A percentile compares a stretch with the other conserved stretches of the same genome.
phyloP scores from a whole-genome alignment of 2,113 vertebrate species.

The Osmerus eperlanus region DNA sequence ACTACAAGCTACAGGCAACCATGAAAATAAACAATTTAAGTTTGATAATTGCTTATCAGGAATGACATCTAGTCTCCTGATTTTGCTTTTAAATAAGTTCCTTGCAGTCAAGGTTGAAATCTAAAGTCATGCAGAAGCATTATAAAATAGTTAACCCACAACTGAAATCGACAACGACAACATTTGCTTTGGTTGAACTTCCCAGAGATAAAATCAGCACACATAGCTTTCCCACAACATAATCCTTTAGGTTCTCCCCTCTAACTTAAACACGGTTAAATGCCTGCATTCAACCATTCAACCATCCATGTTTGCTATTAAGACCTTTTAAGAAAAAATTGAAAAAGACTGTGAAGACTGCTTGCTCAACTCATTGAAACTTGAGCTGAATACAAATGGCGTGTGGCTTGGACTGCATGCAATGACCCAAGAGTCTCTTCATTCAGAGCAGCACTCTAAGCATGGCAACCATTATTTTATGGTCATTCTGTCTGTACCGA shows the following conservation, averaged over 20 bases:
- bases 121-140: too few relatives aligned
- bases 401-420: neutral
- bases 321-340: neutral
- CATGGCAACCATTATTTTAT: neutral
- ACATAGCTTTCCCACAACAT: neutral
- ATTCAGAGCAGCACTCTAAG: neutral
- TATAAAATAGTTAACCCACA: neutral
- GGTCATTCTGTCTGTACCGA: neutral
- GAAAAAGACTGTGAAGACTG: neutral
- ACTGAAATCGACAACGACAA: slow-evolving; percentile 18
- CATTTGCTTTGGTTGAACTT: slow-evolving; percentile 31
- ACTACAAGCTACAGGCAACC: too few relatives aligned
- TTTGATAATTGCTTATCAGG: too few relatives aligned
- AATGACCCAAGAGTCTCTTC: neutral
- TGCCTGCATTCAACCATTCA: neutral
- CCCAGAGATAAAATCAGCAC: neutral
- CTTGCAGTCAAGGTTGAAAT: too few relatives aligned
- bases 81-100: too few relatives aligned
- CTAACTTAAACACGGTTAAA: neutral
- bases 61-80: too few relatives aligned
- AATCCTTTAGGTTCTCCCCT: neutral
- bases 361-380: neutral
- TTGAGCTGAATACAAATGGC: neutral
- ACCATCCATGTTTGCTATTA: neutral
- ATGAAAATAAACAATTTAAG: too few relatives aligned